phyloP scores from a whole-genome alignment of 2,113 vertebrate species.

The human region GRCh38 chr14:104503501-104504000 shows the following conservation, averaged over 20 bases:
- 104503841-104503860: background rate
- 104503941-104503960: background rate
- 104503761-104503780: background rate
- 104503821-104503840: background rate
- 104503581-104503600: rapidly evolving
- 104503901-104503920: background rate
- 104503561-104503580: rapidly evolving
- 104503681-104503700: background rate
- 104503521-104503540: background rate
- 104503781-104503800: background rate
- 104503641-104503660: background rate
- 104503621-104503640: rapidly evolving
- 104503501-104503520: background rate
- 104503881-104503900: background rate
- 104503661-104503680: no score
- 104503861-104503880: background rate
- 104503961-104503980: no score
- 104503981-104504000: background rate
- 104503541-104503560: rapidly evolving
- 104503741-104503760: background rate
- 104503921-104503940: background rate
- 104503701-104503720: no score
- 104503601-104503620: background rate
- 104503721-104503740: background rate
- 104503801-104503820: rapidly evolving